A percentile compares a stretch with the other conserved stretches of the same genome.
Evolutionary conservation across 1,140 invertebrate genomes (phyloP).

Genomic region (Achroia grisella): DNA sequence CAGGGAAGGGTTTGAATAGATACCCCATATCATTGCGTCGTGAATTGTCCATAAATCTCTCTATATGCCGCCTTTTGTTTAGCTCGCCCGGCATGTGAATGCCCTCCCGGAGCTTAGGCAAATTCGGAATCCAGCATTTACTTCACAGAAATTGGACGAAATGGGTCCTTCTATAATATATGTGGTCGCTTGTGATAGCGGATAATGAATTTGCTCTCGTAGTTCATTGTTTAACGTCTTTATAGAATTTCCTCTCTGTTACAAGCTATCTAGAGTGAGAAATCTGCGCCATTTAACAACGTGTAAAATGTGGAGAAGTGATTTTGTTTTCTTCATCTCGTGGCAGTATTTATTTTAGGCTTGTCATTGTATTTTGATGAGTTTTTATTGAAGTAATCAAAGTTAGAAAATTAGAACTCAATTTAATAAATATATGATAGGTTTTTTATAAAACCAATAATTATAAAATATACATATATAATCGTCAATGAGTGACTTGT

Average conservation of each 20-base stretch:
- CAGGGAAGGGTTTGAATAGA: conserved; percentile 46
- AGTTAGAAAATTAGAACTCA: too few relatives aligned
- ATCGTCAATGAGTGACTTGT: too few relatives aligned
- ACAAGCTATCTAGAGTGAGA: too few relatives aligned
- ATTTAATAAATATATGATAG: too few relatives aligned
- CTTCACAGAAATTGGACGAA: conserved; percentile 22
- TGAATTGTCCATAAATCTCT: conserved; percentile 63
- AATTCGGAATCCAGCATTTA: conserved; percentile 30
- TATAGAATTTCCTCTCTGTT: conserved; percentile 1
- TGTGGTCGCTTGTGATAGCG: conserved; percentile 1
- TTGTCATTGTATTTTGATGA: too few relatives aligned
- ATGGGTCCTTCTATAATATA: conserved; percentile 9
- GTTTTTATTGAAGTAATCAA: too few relatives aligned
- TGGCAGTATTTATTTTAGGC: too few relatives aligned
- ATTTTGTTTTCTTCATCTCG: too few relatives aligned
- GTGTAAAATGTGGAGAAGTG: too few relatives aligned
- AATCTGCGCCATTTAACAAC: conserved; percentile 1
- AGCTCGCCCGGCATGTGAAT: conserved; percentile 35
- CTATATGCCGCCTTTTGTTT: conserved; percentile 50
- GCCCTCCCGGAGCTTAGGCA: conserved; percentile 39
- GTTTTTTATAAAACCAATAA: too few relatives aligned
- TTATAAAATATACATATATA: too few relatives aligned
- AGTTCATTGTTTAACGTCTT: not conserved
- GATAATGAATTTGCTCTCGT: conserved; percentile 8
- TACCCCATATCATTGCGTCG: conserved; percentile 53